These are phyloP conservation scores for Zapus hudsonius DNA, from an alignment of 2,113 vertebrate species.

Conservation along the genomic window DNA sequence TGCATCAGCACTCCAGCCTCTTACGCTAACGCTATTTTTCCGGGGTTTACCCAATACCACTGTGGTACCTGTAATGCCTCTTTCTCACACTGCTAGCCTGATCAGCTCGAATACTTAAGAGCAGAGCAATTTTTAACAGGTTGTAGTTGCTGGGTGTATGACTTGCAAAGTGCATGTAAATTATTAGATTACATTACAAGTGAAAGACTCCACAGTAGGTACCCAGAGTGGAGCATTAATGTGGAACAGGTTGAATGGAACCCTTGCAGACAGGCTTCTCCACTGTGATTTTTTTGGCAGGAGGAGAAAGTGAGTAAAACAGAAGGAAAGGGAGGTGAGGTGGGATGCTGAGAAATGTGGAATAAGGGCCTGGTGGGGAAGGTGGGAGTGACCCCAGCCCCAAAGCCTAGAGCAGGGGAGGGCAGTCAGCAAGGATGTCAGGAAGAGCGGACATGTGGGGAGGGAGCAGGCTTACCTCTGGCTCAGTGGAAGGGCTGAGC, in stretches of 20 bases:
- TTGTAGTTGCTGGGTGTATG: constrained; percentile 75
- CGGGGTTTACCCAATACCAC: constrained; percentile 52
- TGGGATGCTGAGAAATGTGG: background rate
- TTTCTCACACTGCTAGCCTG: constrained; percentile 81
- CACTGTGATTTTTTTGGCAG: constrained; percentile 49
- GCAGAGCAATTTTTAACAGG: constrained; percentile 81
- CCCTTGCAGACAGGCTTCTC: constrained; percentile 59
- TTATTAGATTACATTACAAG: constrained; percentile 87
- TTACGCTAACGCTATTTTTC: constrained; percentile 72
- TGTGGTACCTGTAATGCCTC: constrained; percentile 59
- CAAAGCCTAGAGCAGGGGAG: fast-evolving
- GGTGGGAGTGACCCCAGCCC: background rate
- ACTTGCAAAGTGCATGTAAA: constrained; percentile 83
- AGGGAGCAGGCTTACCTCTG: background rate
- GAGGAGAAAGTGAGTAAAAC: constrained; percentile 13
- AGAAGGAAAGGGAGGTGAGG: constrained; percentile 44
- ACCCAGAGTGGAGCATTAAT: constrained; percentile 72
- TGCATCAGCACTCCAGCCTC: constrained; percentile 66
- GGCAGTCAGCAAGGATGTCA: background rate
- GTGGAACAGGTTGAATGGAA: constrained; percentile 69
- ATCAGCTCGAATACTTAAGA: constrained; percentile 80
- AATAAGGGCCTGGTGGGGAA: background rate
- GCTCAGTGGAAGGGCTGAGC: background rate
- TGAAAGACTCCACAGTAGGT: constrained; percentile 81
- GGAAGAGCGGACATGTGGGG: background rate